phyloP scores from a whole-genome alignment of 2,797 vertebrate genomes.

The Percopsis omiscomaycus region DNA sequence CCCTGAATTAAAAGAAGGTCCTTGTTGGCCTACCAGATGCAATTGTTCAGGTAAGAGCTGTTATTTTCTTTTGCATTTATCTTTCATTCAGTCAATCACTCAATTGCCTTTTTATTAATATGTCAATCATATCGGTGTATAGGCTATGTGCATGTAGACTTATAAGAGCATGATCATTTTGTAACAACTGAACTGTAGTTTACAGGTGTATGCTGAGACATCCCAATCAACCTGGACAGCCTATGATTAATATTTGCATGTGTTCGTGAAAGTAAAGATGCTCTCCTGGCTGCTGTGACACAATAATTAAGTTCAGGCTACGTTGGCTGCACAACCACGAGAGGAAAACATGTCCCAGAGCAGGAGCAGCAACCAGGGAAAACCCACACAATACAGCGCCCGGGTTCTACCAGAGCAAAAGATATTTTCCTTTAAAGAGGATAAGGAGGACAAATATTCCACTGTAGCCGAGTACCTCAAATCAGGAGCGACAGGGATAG shows the following conservation, averaged over 20 bases:
- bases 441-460: slow-evolving; percentile 24
- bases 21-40: slow-evolving; percentile 12
- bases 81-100: neutral
- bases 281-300: slow-evolving; percentile 37
- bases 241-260: slow-evolving; percentile 15
- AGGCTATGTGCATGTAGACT: neutral
- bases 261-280: slow-evolving; percentile 19
- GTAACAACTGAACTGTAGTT: neutral
- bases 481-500: slow-evolving; percentile 25
- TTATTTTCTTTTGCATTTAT: slow-evolving; percentile 6
- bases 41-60: slow-evolving; percentile 4
- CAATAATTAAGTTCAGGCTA: slow-evolving; percentile 32
- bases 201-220: slow-evolving; percentile 1
- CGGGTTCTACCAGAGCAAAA: slow-evolving; percentile 16
- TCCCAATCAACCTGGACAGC: neutral
- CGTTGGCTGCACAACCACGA: slow-evolving; percentile 22
- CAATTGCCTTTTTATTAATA: slow-evolving; percentile 1
- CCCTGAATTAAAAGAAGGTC: neutral
- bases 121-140: neutral
- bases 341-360: neutral
- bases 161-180: too few relatives aligned
- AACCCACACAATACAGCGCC: slow-evolving; percentile 9
- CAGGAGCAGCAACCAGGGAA: slow-evolving; percentile 19
- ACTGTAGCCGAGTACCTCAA: slow-evolving; percentile 26
- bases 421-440: slow-evolving; percentile 28